A percentile compares a stretch with the other conserved stretches of the same genome.
phyloP scores from a whole-genome alignment of 2,888 invertebrate species.

The Chydorus sphaericus region DNA sequence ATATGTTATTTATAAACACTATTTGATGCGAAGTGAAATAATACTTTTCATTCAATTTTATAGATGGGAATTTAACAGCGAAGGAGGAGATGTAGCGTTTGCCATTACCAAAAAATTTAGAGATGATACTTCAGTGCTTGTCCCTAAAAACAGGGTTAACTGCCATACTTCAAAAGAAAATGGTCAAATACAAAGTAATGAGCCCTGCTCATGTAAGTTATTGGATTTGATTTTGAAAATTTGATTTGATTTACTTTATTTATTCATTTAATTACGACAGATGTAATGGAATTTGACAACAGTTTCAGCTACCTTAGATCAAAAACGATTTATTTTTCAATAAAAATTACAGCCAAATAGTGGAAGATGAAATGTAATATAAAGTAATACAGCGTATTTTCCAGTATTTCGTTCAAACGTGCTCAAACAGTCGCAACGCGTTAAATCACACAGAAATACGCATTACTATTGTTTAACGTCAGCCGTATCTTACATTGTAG shows the following conservation, averaged over 20 bases:
- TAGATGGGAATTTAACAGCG: constrained; percentile 80
- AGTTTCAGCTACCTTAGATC: constrained; percentile 13
- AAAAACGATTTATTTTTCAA: constrained; percentile 9
- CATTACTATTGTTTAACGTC: no score
- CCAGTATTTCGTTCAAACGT: no score
- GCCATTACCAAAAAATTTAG: constrained; percentile 47
- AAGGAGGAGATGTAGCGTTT: constrained; percentile 78
- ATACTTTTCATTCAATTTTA: background rate
- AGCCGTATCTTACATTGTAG: no score
- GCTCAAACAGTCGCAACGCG: no score
- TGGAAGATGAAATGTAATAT: no score
- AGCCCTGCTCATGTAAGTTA: constrained; percentile 62
- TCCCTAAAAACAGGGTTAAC: constrained; percentile 55
- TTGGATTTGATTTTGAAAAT: background rate
- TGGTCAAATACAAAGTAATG: constrained; percentile 58
- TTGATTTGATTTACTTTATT: background rate
- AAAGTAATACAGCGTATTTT: no score
- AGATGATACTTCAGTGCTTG: constrained; percentile 41
- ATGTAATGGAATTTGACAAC: constrained; percentile 15
- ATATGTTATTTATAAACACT: no score
- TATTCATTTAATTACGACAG: background rate
- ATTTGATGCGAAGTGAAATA: no score
- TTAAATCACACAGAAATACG: no score
- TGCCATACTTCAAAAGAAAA: constrained; percentile 64
- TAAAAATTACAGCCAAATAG: background rate